A percentile compares a stretch with the other conserved stretches of the same genome.
These are phyloP conservation scores for Sebastes vulpes DNA, from an alignment of 2,797 vertebrate species.

Conservation along the genomic window DNA sequence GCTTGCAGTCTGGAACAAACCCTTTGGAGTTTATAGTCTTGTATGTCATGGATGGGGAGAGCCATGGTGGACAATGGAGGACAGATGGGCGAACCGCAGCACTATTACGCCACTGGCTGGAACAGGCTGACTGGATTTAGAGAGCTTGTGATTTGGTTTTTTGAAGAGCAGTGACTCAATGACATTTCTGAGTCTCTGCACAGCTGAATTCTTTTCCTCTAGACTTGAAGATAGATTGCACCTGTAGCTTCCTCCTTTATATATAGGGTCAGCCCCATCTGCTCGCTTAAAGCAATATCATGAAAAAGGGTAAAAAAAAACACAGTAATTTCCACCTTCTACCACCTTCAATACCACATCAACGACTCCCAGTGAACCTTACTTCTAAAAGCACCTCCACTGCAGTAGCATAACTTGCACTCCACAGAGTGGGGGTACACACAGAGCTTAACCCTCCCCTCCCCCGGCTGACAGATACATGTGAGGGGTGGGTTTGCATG, in stretches of 20 bases:
- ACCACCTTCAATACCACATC: conserved; percentile 39
- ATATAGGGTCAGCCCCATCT: conserved; percentile 51
- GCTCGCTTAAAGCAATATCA: conserved; percentile 52
- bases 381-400: conserved; percentile 55
- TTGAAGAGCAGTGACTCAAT: conserved; percentile 75
- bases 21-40: conserved; percentile 77
- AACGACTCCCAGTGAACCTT: conserved; percentile 47
- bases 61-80: conserved; percentile 68
- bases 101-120: conserved; percentile 67
- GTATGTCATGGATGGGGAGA: conserved; percentile 73
- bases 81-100: conserved; percentile 64
- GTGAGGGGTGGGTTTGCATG: conserved; percentile 86
- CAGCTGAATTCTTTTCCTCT: conserved; percentile 48
- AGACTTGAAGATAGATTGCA: conserved; percentile 61
- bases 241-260: conserved; percentile 50
- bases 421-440: conserved; percentile 68
- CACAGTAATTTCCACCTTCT: conserved; percentile 51
- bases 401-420: conserved; percentile 61
- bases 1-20: conserved; percentile 76
- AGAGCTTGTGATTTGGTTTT: conserved; percentile 72
- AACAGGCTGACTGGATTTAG: conserved; percentile 72
- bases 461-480: conserved; percentile 76
- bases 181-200: conserved; percentile 61
- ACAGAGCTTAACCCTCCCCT: conserved; percentile 70
- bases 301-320: conserved; percentile 9